phyloP scores from a whole-genome alignment of 1,140 invertebrate species.

The Anoplophora glabripennis region DNA sequence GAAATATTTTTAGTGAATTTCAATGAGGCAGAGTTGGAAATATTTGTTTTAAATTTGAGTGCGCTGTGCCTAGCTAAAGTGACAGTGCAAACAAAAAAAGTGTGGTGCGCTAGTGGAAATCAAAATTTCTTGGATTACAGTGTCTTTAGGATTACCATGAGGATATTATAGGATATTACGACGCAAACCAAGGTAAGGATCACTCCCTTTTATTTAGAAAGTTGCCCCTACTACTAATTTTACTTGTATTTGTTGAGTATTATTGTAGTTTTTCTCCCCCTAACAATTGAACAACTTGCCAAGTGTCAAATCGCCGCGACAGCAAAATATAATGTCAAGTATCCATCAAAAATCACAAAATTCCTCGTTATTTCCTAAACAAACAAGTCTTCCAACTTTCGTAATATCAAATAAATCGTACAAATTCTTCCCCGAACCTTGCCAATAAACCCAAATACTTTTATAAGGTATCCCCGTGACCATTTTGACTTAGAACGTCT shows the following conservation, averaged over 20 bases:
- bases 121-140: conserved; percentile 15
- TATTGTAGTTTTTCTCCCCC: neutral
- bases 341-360: no score
- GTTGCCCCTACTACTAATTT: neutral
- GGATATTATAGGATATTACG: neutral
- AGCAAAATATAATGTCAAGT: no score
- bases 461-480: no score
- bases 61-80: conserved; percentile 16
- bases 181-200: conserved; percentile 1
- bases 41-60: conserved; percentile 7
- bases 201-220: neutral
- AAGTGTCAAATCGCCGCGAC: conserved; percentile 1
- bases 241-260: neutral
- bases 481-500: no score
- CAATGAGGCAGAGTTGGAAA: neutral
- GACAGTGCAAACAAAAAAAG: conserved; percentile 18
- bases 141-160: conserved; percentile 10
- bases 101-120: conserved; percentile 11
- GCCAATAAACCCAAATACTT: no score
- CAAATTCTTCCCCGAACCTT: no score
- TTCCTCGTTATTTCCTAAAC: no score
- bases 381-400: no score
- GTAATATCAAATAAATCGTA: no score
- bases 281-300: conserved; percentile 8
- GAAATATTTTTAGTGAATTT: neutral